Percentiles rank a stretch among this genome's conserved stretches.
Conservation (phyloP, 2,113 vertebrate species). For the Hippocampus abdominalis region DNA sequence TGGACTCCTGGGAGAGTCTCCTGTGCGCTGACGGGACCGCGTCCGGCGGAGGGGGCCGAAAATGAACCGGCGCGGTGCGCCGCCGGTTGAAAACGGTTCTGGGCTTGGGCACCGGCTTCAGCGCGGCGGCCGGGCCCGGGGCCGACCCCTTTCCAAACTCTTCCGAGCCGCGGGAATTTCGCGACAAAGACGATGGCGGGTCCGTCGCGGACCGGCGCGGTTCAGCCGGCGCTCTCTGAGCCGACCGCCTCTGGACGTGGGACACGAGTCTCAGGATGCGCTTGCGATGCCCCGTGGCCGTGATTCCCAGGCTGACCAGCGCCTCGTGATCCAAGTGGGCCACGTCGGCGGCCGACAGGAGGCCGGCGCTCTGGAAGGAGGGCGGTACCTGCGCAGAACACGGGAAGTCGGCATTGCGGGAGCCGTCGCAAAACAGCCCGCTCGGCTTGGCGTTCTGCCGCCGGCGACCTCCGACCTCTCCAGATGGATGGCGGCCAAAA, state of each 20-base stretch:
- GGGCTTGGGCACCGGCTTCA: conserved; percentile 88
- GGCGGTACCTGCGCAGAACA: conserved; percentile 72
- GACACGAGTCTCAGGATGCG: conserved; percentile 82
- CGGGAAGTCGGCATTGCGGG: too few relatives aligned
- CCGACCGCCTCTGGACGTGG: conserved; percentile 51
- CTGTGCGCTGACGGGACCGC: conserved; percentile 10
- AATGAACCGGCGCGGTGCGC: conserved; percentile 39
- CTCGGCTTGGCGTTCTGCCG: not conserved
- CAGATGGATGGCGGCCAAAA: conserved; percentile 84
- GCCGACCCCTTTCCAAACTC: conserved; percentile 47
- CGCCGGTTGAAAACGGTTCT: conserved; percentile 85
- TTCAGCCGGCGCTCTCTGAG: conserved; percentile 18
- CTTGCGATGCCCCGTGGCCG: conserved; percentile 91
- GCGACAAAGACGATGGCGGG: conserved; percentile 16
- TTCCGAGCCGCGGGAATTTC: conserved; percentile 31
- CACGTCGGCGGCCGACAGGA: conserved; percentile 75
- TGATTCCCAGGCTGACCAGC: conserved; percentile 82
- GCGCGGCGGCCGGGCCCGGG: conserved; percentile 49
- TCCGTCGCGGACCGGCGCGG: conserved; percentile 59
- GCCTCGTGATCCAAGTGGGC: conserved; percentile 73
- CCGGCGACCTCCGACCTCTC: conserved; percentile 60
- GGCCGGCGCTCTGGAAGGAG: conserved; percentile 79
- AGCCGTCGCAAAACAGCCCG: not conserved
- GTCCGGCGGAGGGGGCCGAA: conserved; percentile 22
- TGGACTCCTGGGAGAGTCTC: conserved; percentile 57